Conservation (phyloP, 2,797 vertebrate genomes). For the Myotis vivesi region DNA sequence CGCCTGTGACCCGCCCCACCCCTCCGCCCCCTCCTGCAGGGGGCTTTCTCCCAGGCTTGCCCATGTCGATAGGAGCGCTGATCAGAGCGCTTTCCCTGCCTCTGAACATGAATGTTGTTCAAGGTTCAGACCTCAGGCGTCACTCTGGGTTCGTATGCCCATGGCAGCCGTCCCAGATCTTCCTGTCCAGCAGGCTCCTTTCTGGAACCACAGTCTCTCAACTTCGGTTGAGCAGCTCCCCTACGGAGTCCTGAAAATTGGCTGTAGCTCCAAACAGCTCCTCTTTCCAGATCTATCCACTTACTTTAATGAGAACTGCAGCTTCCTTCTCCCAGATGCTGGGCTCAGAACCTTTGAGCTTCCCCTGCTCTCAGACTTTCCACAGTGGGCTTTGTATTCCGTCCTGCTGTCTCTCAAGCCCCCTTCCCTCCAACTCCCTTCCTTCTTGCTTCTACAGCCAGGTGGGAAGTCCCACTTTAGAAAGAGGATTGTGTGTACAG, state of each 20-base stretch:
- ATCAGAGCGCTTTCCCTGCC: neutral
- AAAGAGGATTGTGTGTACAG: neutral
- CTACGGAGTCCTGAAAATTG: neutral
- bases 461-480: neutral
- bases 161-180: fast-evolving
- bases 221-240: neutral
- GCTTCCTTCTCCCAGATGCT: neutral
- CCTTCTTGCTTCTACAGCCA: too few species aligned
- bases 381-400: neutral
- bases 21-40: neutral
- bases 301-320: neutral
- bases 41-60: neutral
- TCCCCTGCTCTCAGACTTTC: neutral
- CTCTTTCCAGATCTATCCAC: neutral
- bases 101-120: neutral
- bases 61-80: neutral
- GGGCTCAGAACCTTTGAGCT: neutral
- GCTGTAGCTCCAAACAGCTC: neutral
- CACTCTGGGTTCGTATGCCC: neutral
- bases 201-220: neutral
- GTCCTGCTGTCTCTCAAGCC: neutral
- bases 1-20: fast-evolving
- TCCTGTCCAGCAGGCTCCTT: neutral
- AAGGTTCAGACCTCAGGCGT: neutral
- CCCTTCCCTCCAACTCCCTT: neutral